Conservation (phyloP, 2,113 vertebrate species). For the Eidolon helvum region DNA sequence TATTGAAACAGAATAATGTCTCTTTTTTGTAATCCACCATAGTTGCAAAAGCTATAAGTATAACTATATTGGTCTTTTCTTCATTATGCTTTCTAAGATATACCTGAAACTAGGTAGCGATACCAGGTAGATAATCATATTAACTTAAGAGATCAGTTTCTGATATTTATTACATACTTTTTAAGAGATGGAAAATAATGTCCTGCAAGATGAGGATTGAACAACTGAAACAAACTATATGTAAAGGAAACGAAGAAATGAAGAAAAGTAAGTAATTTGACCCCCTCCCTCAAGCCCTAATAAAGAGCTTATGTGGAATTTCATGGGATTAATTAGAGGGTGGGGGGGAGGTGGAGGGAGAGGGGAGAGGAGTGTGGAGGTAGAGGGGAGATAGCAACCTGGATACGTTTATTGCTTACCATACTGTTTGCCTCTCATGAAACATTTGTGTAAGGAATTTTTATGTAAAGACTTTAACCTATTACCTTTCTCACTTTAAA, state of each 20-base stretch:
- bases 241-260: constrained; percentile 91
- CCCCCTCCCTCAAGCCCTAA: neutral
- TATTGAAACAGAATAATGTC: neutral
- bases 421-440: neutral
- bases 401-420: neutral
- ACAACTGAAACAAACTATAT: constrained; percentile 95
- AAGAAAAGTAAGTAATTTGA: constrained; percentile 88
- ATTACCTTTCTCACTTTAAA: neutral
- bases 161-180: constrained; percentile 69
- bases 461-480: neutral
- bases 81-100: constrained; percentile 21
- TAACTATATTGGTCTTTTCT: neutral
- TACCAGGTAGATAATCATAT: neutral
- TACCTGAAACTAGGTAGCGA: neutral
- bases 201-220: constrained; percentile 96
- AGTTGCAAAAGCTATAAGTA: neutral
- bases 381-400: neutral
- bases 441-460: neutral
- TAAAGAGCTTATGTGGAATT: neutral
- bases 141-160: constrained; percentile 50
- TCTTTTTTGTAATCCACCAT: neutral
- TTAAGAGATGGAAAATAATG: constrained; percentile 99
- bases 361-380: neutral
- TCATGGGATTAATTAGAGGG: neutral
- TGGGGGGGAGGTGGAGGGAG: neutral